Evolutionary conservation across 2,888 invertebrate genomes (phyloP).

Genomic region (Griposia aprilina): DNA sequence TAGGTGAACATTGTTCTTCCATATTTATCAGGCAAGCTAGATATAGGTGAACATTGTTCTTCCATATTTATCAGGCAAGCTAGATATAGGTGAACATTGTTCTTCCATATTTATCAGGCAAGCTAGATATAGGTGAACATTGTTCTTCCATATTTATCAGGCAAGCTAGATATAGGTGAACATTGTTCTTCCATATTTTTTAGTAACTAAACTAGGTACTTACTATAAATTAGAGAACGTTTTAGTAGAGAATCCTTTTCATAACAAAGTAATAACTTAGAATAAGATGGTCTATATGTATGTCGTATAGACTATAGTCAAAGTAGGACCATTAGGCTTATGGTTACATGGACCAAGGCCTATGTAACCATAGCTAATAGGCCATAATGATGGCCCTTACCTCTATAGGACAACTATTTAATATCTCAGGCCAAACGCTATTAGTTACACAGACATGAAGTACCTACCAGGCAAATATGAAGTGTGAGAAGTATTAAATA

Average conservation of each 20-base stretch:
- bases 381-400: not conserved
- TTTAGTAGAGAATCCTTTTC: not conserved
- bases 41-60: not conserved
- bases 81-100: not conserved
- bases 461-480: conserved; percentile 49
- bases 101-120: not conserved
- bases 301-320: not conserved
- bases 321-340: not conserved
- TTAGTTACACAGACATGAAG: conserved; percentile 6
- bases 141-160: no score
- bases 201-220: not conserved
- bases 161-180: not conserved
- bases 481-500: conserved; percentile 35
- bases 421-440: not conserved
- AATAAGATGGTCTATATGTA: not conserved
- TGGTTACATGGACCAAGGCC: not conserved
- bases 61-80: not conserved
- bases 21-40: no score
- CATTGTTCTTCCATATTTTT: not conserved
- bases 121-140: no score
- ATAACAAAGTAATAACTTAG: not conserved
- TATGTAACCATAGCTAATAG: not conserved
- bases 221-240: not conserved
- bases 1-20: no score
- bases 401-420: not conserved